Conservation (phyloP, 2,888 invertebrate species). For the Gryllus longicercus region DNA sequence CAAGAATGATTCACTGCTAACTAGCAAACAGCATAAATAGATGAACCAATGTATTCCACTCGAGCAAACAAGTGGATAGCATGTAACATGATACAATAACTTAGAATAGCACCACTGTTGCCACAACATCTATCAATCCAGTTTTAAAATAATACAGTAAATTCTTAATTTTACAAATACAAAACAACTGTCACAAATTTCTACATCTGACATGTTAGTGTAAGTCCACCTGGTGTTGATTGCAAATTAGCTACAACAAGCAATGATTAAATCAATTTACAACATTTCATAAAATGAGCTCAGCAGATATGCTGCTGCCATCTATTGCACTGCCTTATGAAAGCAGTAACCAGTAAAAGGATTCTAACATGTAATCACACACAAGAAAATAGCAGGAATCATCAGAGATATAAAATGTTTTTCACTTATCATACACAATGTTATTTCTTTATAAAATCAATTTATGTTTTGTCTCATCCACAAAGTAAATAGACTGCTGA, state of each 20-base stretch:
- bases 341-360: neutral
- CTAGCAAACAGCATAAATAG: conserved; percentile 5
- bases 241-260: neutral
- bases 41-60: conserved; percentile 8
- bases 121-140: neutral
- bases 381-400: neutral
- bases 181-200: neutral
- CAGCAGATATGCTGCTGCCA: neutral
- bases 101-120: conserved; percentile 8
- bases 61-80: neutral
- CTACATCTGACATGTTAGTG: neutral
- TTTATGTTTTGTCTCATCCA: neutral
- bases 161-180: neutral
- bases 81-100: conserved; percentile 8
- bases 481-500: neutral
- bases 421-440: neutral
- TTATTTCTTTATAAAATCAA: neutral
- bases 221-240: neutral
- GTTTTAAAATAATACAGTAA: neutral
- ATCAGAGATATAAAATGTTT: conserved; percentile 2
- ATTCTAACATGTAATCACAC: neutral
- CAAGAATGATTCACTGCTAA: conserved; percentile 6
- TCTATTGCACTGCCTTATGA: neutral
- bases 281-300: neutral
- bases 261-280: neutral